Conservation (phyloP, 2,888 invertebrate genomes). For the Sialis lutaria region DNA sequence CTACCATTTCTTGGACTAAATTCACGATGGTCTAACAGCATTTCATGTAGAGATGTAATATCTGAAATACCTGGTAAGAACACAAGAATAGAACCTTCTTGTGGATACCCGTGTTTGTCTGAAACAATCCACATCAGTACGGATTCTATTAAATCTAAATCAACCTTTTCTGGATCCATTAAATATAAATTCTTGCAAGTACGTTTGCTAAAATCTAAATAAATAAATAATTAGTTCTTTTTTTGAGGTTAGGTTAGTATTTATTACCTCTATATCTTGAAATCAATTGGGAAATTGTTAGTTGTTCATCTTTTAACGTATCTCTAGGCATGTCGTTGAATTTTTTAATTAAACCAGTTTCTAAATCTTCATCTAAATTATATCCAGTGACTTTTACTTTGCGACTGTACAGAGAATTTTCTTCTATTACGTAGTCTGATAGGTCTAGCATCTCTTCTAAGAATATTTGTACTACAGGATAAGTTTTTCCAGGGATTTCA, state of each 20-base stretch:
- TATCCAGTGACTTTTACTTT: conserved; percentile 36
- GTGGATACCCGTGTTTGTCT: conserved; percentile 49
- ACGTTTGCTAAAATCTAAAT: conserved; percentile 32
- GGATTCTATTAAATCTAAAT: conserved; percentile 57
- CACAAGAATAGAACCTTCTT: conserved; percentile 57
- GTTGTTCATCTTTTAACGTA: conserved; percentile 50
- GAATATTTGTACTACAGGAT: conserved; percentile 64
- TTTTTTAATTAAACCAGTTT: conserved; percentile 39
- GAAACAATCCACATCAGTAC: conserved; percentile 50
- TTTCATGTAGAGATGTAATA: conserved; percentile 53
- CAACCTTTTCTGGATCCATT: conserved; percentile 62
- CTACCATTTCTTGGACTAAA: conserved; percentile 46
- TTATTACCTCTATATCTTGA: conserved; percentile 42
- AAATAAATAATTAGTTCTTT: conserved; percentile 3
- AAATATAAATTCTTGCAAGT: conserved; percentile 59
- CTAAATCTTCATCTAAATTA: conserved; percentile 43
- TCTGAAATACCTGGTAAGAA: conserved; percentile 68
- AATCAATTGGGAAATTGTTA: conserved; percentile 46
- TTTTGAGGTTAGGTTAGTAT: not conserved
- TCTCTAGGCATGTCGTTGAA: conserved; percentile 35
- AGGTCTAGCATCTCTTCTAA: conserved; percentile 66
- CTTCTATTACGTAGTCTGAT: conserved; percentile 39
- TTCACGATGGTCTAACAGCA: conserved; percentile 41
- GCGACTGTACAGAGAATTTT: conserved; percentile 41
- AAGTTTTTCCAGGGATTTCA: conserved; percentile 69